Percentiles rank a stretch among this genome's conserved stretches.
Evolutionary conservation across 1,140 invertebrate genomes (phyloP).

Genomic region (Dendroctonus ponderosae): DNA sequence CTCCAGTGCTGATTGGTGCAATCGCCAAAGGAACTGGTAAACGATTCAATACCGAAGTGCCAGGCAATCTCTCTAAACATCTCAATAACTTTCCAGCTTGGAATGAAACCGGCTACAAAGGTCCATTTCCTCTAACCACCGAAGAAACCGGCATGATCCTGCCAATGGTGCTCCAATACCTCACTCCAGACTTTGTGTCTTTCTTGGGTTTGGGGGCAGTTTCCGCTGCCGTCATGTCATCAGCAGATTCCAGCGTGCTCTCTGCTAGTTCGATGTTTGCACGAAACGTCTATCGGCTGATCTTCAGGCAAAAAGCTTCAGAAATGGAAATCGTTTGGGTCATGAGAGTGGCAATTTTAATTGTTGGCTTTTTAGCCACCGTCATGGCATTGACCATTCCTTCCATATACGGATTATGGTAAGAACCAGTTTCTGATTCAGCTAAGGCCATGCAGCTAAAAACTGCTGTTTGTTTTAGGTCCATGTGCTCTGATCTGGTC

Average conservation of each 20-base stretch:
- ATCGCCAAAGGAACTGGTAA: constrained; percentile 92
- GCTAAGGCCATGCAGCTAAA: background rate
- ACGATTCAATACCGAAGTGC: background rate
- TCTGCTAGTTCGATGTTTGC: constrained; percentile 98
- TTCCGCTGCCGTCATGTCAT: constrained; percentile 97
- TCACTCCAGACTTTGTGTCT: constrained; percentile 91
- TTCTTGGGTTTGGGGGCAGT: constrained; percentile 98
- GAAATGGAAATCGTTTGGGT: constrained; percentile 98
- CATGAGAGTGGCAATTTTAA: constrained; percentile 89
- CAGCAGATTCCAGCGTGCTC: constrained; percentile 94
- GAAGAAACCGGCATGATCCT: constrained; percentile 90
- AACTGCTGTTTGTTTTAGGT: constrained; percentile 55
- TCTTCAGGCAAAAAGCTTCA: constrained; percentile 90
- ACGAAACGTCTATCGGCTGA: constrained; percentile 94
- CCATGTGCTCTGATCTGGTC: constrained; percentile 95
- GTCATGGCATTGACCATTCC: constrained; percentile 95
- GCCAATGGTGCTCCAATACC: constrained; percentile 93
- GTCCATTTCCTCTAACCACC: constrained; percentile 68
- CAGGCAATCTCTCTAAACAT: background rate
- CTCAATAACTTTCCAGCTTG: constrained; percentile 66
- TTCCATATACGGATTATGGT: constrained; percentile 97
- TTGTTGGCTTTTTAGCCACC: constrained; percentile 90
- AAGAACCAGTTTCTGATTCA: constrained; percentile 47
- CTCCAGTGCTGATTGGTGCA: constrained; percentile 93
- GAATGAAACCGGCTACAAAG: constrained; percentile 85